A percentile compares a stretch with the other conserved stretches of the same genome.
Conservation (phyloP, 2,888 invertebrate species). For the Brachyptera risi region DNA sequence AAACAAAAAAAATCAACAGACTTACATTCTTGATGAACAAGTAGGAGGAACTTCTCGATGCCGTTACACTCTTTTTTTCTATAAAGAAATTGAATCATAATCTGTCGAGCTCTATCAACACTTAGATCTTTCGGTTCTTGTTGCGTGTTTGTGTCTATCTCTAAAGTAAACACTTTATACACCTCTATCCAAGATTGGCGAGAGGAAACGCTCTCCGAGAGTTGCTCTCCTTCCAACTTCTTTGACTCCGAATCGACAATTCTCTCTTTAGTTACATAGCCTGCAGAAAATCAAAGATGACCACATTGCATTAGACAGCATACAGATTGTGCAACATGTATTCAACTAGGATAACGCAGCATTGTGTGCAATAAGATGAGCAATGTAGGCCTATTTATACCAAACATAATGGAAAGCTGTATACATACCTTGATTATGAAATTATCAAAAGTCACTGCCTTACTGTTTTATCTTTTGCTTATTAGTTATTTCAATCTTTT, state of each 20-base stretch:
- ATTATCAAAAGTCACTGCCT: too few relatives aligned
- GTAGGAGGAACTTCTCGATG: constrained; percentile 63
- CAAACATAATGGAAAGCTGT: too few relatives aligned
- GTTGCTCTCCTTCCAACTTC: neutral
- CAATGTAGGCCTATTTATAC: too few relatives aligned
- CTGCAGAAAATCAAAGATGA: too few relatives aligned
- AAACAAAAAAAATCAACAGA: constrained; percentile 27
- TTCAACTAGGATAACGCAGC: too few relatives aligned
- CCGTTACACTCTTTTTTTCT: constrained; percentile 48
- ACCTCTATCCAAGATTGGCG: constrained; percentile 35
- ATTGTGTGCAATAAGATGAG: too few relatives aligned
- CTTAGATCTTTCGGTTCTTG: constrained; percentile 42
- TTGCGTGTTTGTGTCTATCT: constrained; percentile 42
- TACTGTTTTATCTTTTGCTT: too few relatives aligned
- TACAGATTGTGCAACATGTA: too few relatives aligned
- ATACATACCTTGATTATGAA: too few relatives aligned
- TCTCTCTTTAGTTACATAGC: constrained; percentile 58
- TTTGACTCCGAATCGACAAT: neutral
- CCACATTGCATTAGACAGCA: too few relatives aligned
- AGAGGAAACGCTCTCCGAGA: neutral
- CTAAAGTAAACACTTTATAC: constrained; percentile 62
- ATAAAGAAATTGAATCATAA: constrained; percentile 75
- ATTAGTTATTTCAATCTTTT: too few relatives aligned
- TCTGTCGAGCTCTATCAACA: constrained; percentile 62
- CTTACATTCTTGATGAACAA: constrained; percentile 77